Conservation (phyloP, 2,888 invertebrate species). For the Nomada lathburiana region DNA sequence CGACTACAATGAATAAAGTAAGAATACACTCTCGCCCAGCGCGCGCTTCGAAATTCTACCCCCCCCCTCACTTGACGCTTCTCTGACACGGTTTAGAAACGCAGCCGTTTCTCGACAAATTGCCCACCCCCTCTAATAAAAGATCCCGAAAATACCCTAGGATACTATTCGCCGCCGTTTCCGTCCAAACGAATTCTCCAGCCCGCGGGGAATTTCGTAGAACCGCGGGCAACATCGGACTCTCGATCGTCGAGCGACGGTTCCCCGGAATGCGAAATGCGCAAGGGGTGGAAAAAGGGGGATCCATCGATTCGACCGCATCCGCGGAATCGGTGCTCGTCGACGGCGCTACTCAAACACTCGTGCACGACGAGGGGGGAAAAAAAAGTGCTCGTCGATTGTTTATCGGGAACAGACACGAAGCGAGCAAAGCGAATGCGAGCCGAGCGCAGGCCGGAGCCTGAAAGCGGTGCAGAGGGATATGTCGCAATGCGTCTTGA, state of each 20-base stretch:
- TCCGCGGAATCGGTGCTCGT: not conserved
- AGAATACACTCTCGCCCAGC: not conserved
- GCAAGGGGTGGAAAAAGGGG: not conserved
- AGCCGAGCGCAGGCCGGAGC: slow-evolving; percentile 29
- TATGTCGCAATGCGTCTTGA: slow-evolving; percentile 84
- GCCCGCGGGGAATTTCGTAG: not conserved
- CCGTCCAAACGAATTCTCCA: not conserved
- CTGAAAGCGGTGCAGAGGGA: slow-evolving; percentile 69
- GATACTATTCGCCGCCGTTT: too few species aligned
- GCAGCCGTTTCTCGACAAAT: too few species aligned
- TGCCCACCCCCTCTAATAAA: not conserved
- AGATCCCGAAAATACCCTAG: not conserved
- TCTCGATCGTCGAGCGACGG: not conserved
- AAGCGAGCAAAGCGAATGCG: slow-evolving; percentile 30
- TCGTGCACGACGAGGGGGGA: slow-evolving; percentile 1
- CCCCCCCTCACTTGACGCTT: too few species aligned
- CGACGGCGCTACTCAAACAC: slow-evolving; percentile 11
- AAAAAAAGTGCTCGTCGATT: slow-evolving; percentile 25
- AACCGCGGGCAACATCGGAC: not conserved
- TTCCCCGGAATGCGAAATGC: too few species aligned
- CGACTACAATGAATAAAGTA: slow-evolving; percentile 2
- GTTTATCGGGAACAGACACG: slow-evolving; percentile 40
- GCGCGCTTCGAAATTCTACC: too few species aligned
- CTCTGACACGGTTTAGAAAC: too few species aligned
- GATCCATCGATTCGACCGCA: slow-evolving; percentile 25